Conservation (phyloP, 2,797 vertebrate species). For the Xerus rutilus region DNA sequence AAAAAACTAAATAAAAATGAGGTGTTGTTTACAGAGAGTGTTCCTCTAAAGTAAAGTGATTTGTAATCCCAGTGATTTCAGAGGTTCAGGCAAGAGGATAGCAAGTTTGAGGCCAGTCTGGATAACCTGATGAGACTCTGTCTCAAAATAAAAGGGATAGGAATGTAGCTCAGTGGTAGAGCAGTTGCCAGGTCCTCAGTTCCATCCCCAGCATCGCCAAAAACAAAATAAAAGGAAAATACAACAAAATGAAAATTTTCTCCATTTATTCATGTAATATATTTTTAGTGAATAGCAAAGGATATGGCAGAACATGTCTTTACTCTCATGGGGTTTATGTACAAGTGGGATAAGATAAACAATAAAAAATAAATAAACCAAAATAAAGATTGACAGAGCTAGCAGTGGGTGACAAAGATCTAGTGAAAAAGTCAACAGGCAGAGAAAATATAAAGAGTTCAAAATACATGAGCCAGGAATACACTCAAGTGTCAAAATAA, state of each 20-base stretch:
- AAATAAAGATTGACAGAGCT: not conserved
- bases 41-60: constrained; percentile 3
- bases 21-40: not conserved
- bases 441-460: not conserved
- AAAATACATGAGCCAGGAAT: not conserved
- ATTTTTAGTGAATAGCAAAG: not conserved
- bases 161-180: not conserved
- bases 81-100: not conserved
- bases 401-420: not conserved
- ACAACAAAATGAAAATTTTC: not conserved
- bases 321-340: not conserved
- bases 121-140: not conserved
- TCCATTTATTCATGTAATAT: not conserved
- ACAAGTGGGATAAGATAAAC: not conserved
- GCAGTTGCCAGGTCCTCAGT: not conserved
- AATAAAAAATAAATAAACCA: not conserved
- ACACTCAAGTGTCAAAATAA: not conserved
- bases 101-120: not conserved
- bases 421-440: not conserved
- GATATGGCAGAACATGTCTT: not conserved
- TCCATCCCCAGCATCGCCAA: not conserved
- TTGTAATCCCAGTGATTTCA: not conserved
- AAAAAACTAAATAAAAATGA: not conserved
- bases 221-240: not conserved
- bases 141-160: not conserved